Percentiles rank a stretch among this genome's conserved stretches.
These are phyloP conservation scores for Mesembrinibis cayennensis DNA, from an alignment of 2,113 vertebrate genomes.

Conservation along the genomic window DNA sequence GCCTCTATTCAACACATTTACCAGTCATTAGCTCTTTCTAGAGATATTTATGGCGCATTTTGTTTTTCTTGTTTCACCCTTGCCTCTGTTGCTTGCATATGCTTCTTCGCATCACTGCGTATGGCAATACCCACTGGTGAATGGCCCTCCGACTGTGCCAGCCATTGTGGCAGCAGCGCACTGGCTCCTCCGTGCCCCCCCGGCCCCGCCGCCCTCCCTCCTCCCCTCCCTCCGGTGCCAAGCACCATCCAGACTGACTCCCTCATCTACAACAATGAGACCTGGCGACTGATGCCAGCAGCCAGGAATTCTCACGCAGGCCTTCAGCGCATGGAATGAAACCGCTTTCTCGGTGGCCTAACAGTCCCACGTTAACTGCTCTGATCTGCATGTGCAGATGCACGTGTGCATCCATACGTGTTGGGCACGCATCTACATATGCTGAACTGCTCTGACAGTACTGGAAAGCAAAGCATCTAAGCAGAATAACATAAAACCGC, in stretches of 20 bases:
- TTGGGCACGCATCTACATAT: not conserved
- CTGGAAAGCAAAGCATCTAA: slow-evolving; percentile 12
- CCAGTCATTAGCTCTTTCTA: not conserved
- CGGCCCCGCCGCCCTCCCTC: not conserved
- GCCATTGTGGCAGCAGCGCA: slow-evolving; percentile 50
- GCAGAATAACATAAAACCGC: not conserved
- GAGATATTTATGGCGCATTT: not conserved
- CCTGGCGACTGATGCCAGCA: slow-evolving; percentile 61
- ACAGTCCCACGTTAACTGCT: not conserved
- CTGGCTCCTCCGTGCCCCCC: slow-evolving; percentile 26
- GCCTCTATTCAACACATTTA: not conserved
- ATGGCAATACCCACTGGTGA: slow-evolving; percentile 51
- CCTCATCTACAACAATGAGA: slow-evolving; percentile 65
- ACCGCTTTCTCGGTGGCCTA: not conserved
- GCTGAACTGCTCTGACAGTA: not conserved
- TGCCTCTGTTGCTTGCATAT: slow-evolving; percentile 49
- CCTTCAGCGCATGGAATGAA: slow-evolving; percentile 30
- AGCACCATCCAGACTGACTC: slow-evolving; percentile 62
- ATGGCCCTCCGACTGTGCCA: slow-evolving; percentile 41
- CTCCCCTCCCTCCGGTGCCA: slow-evolving; percentile 33
- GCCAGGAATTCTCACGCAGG: slow-evolving; percentile 51
- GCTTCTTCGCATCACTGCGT: slow-evolving; percentile 44
- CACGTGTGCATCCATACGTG: not conserved
- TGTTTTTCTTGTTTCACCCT: not conserved
- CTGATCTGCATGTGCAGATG: not conserved